Evolutionary conservation across 1,140 invertebrate genomes (phyloP).

Genomic region (Drosophila serrata): DNA sequence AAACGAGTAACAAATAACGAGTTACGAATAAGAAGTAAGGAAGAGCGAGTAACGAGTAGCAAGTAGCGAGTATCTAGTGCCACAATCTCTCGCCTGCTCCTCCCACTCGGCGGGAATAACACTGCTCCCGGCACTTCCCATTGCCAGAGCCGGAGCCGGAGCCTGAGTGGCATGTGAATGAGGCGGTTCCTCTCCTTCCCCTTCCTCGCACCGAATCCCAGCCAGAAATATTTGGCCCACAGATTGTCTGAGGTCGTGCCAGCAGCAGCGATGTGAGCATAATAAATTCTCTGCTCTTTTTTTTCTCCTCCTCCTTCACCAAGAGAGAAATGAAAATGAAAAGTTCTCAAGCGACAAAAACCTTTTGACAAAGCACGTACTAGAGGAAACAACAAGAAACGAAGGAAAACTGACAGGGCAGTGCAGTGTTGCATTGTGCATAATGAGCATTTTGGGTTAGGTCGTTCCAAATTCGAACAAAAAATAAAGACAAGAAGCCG

Average conservation of each 20-base stretch:
- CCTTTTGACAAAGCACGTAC: conserved; percentile 67
- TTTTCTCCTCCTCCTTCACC: background rate
- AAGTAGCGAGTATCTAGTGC: background rate
- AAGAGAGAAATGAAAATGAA: conserved; percentile 71
- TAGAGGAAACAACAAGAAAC: background rate
- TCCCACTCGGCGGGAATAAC: conserved; percentile 3
- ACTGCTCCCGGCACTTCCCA: conserved; percentile 17
- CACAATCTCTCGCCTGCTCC: conserved; percentile 16
- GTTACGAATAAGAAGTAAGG: background rate
- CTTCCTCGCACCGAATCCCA: background rate
- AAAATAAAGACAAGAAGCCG: conserved; percentile 31
- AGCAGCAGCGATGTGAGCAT: conserved; percentile 54
- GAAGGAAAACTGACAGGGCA: conserved; percentile 4
- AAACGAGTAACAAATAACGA: background rate
- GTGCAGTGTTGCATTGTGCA: conserved; percentile 27
- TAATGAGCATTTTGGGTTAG: conserved; percentile 54
- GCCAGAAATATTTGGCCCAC: conserved; percentile 42
- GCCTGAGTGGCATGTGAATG: conserved; percentile 77
- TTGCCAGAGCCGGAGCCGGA: background rate
- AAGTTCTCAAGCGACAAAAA: conserved; percentile 70
- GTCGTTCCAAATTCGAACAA: conserved; percentile 55
- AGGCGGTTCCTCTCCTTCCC: conserved; percentile 12
- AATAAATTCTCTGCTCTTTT: conserved; percentile 47
- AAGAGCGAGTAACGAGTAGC: too few relatives aligned
- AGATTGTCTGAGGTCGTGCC: conserved; percentile 82